Evolutionary conservation across 2,888 invertebrate species (phyloP), one percentile per base, ranked within the genome.

Genomic region (Physocephala rufipes): DNA sequence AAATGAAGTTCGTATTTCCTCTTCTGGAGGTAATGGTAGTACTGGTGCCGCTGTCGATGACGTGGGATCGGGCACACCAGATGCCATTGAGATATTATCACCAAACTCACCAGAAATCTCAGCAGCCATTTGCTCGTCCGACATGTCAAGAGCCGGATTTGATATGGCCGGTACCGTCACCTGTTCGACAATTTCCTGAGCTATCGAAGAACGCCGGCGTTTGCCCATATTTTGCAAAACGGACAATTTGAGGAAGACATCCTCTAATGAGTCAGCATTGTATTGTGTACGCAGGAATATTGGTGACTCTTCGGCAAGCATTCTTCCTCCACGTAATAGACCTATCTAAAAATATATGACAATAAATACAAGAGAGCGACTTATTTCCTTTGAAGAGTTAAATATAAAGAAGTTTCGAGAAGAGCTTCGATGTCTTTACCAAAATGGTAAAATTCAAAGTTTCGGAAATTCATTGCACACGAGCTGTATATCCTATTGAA

Each of bases 41-140:
- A 88, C 86, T 0, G 87, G 86, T 0, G 87, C 78, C 47, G 90
- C 89, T 12, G 89, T 88, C n/a, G 73, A 78, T 13, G 89, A 88
- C 55, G 91, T 89, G 0, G 91, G 90, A 67, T 91, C 90, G 70
- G 90, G 88, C 13, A 90, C 90, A 74, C 90, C 90, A 79, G 93
- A 93, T 68, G 91, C 90, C 88, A 93, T 90, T 3, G 94, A 94
- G 2, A 94, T 90, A 79, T 94, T 94, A 84, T 95, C 95, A 59
- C 95, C 95, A 75, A 94, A 95, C 84, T 95, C 95, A 3, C 95
- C 95, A 21, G 94, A 94, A 77, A 95, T 94, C 84, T 95, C 94
- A 0, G 90, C 90, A 0, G 90, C 87, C 71, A 79, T 81, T 81
- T 91, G 91, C 55, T 91, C 90, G 74, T 91, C 90, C 79, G 91